phyloP scores from a whole-genome alignment of 2,113 vertebrate genomes.

The Sceloporus undulatus region DNA sequence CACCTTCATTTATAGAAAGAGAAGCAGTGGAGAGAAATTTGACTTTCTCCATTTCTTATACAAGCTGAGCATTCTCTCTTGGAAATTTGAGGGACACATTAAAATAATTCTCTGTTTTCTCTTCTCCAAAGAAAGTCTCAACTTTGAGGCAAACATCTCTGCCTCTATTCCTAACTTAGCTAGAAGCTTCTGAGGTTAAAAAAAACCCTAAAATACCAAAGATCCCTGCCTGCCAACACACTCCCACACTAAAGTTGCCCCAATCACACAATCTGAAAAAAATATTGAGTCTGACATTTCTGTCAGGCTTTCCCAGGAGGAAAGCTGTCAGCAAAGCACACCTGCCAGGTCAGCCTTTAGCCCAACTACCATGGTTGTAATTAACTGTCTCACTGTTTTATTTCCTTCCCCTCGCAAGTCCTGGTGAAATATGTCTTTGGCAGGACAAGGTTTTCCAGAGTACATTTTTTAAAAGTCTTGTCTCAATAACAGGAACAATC shows the following conservation, averaged over 20 bases:
- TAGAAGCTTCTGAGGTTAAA: neutral
- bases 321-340: constrained; percentile 70
- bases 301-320: constrained; percentile 54
- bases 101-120: neutral
- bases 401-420: constrained; percentile 53
- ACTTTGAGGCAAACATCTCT: constrained; percentile 30
- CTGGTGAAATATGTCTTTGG: constrained; percentile 46
- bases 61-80: no score
- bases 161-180: constrained; percentile 37
- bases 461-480: neutral
- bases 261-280: constrained; percentile 19
- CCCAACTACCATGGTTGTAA: constrained; percentile 23
- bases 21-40: no score
- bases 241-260: constrained; percentile 40
- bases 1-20: no score
- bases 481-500: constrained; percentile 31
- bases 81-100: no score
- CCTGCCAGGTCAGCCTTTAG: constrained; percentile 63
- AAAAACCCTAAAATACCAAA: constrained; percentile 47
- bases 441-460: constrained; percentile 41
- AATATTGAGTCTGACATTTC: constrained; percentile 69
- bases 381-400: constrained; percentile 66
- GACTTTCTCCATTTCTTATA: no score
- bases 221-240: constrained; percentile 36
- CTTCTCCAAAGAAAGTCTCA: neutral